A percentile compares a stretch with the other conserved stretches of the same genome.
These are phyloP conservation scores for Vollenhovia emeryi DNA, from an alignment of 1,140 invertebrate species.

Conservation along the genomic window DNA sequence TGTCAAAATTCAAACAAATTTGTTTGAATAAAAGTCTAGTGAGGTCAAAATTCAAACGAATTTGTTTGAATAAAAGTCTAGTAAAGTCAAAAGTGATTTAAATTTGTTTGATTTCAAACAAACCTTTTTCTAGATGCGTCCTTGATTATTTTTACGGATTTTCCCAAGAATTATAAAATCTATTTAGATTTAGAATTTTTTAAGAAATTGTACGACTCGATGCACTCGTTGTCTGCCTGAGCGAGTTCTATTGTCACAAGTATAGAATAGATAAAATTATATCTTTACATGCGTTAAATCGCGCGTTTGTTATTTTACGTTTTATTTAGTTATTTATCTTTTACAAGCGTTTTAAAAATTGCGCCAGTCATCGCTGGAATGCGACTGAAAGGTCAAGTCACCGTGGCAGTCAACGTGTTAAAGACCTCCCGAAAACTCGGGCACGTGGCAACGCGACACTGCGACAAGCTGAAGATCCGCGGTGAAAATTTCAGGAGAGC, in stretches of 20 bases:
- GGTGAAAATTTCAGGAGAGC: not conserved
- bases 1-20: too few relatives aligned
- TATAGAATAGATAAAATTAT: not conserved
- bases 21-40: too few relatives aligned
- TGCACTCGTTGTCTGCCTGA: not conserved
- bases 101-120: too few relatives aligned
- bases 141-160: not conserved
- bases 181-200: not conserved
- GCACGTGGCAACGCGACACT: not conserved
- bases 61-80: too few relatives aligned
- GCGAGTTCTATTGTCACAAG: not conserved
- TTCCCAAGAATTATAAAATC: not conserved
- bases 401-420: not conserved
- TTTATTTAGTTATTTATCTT: not conserved
- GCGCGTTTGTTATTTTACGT: not conserved
- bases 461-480: not conserved
- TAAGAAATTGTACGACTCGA: not conserved
- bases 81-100: too few relatives aligned
- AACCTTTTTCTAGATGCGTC: too few relatives aligned
- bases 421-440: not conserved
- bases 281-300: not conserved
- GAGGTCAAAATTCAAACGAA: too few relatives aligned
- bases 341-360: not conserved
- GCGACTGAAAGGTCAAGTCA: not conserved
- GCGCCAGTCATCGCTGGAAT: not conserved